These are phyloP conservation scores for Onychorhynchus coronatus DNA, from an alignment of 2,113 vertebrate species.

Conservation along the genomic window DNA sequence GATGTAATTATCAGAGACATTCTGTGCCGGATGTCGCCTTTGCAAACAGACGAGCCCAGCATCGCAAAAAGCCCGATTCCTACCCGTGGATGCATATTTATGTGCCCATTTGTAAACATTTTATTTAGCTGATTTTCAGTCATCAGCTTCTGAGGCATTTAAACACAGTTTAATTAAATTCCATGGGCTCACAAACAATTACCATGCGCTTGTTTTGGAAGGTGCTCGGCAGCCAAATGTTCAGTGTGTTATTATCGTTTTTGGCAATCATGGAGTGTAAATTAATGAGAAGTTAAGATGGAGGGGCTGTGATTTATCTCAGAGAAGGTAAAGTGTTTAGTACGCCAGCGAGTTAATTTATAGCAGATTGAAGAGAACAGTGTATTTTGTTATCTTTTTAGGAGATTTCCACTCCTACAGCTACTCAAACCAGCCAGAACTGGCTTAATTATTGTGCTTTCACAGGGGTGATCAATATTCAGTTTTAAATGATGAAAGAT, in stretches of 20 bases:
- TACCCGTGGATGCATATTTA: neutral
- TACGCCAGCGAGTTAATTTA: neutral
- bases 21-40: slow-evolving; percentile 6
- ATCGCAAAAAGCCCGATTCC: slow-evolving; percentile 1
- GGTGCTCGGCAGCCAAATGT: neutral
- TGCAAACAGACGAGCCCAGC: neutral
- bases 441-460: neutral
- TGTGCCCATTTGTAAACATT: slow-evolving; percentile 36
- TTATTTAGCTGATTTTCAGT: slow-evolving; percentile 43
- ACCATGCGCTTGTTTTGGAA: neutral
- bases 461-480: fast-evolving
- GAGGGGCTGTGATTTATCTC: neutral
- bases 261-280: neutral
- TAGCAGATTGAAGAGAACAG: neutral
- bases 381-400: neutral
- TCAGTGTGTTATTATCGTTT: neutral
- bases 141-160: slow-evolving; percentile 6
- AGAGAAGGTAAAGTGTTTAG: neutral
- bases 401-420: neutral
- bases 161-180: slow-evolving; percentile 55
- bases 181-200: slow-evolving; percentile 3
- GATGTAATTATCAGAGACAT: slow-evolving; percentile 49
- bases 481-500: neutral
- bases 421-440: neutral
- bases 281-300: neutral